Conservation (phyloP, 2,888 invertebrate species). For the Netelia inedita region DNA sequence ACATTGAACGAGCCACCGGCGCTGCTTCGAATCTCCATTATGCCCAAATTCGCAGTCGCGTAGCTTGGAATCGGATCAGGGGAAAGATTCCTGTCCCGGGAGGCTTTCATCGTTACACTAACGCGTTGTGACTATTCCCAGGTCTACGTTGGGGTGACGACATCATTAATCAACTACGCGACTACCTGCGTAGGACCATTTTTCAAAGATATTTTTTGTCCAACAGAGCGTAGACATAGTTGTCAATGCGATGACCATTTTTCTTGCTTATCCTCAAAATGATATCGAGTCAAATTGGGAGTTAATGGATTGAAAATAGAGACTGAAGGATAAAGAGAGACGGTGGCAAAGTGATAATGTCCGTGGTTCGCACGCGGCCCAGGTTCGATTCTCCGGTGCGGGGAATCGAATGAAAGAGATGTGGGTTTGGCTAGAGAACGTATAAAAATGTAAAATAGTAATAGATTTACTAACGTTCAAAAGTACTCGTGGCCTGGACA, state of each 20-base stretch:
- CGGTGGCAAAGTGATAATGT: too few relatives aligned
- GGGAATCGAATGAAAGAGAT: too few relatives aligned
- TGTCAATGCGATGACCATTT: background rate
- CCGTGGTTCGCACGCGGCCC: too few relatives aligned
- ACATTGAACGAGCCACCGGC: conserved; percentile 19
- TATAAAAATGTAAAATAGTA: too few relatives aligned
- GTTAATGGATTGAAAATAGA: too few relatives aligned
- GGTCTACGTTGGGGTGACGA: background rate
- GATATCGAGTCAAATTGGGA: too few relatives aligned
- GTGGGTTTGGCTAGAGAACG: too few relatives aligned
- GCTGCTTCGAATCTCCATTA: conserved; percentile 25
- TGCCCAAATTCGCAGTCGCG: conserved; percentile 17
- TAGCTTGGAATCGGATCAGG: conserved; percentile 22
- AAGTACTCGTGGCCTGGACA: background rate
- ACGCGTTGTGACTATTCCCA: background rate
- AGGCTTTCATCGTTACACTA: conserved; percentile 1
- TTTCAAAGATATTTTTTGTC: background rate
- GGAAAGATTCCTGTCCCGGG: background rate
- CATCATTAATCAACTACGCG: background rate
- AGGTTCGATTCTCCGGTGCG: too few relatives aligned
- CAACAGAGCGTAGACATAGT: background rate
- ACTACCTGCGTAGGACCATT: background rate
- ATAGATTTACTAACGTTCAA: too few relatives aligned
- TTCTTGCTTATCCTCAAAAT: background rate
- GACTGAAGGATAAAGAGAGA: too few relatives aligned